Conservation (phyloP, 1,140 invertebrate genomes). For the Hycleus cichorii region DNA sequence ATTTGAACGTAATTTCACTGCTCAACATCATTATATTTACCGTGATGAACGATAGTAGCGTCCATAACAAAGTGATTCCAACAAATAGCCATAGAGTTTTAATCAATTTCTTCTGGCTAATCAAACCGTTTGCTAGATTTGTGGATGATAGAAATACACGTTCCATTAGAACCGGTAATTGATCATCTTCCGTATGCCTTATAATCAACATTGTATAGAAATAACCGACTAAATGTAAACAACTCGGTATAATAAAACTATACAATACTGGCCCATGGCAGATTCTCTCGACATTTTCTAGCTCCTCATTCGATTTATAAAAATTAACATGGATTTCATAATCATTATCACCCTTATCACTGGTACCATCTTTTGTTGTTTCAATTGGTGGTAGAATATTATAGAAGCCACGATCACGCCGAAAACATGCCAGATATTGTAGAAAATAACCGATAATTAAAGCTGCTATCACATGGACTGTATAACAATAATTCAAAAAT, state of each 20-base stretch:
- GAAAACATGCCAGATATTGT: constrained; percentile 69
- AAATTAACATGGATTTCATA: not conserved
- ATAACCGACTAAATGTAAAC: constrained; percentile 69
- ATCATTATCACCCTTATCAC: not conserved
- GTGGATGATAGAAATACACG: constrained; percentile 66
- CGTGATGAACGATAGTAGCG: constrained; percentile 55
- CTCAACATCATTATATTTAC: constrained; percentile 59
- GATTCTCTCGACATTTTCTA: constrained; percentile 45
- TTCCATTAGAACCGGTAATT: constrained; percentile 84
- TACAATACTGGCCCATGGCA: constrained; percentile 64
- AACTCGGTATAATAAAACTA: constrained; percentile 70
- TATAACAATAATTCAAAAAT: constrained; percentile 59
- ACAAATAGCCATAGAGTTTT: constrained; percentile 65
- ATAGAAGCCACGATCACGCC: constrained; percentile 66
- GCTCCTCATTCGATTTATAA: not conserved
- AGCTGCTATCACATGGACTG: constrained; percentile 54
- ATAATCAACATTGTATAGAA: constrained; percentile 71
- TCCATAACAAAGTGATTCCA: constrained; percentile 56
- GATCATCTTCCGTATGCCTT: constrained; percentile 76
- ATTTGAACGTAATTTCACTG: constrained; percentile 56
- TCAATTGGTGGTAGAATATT: constrained; percentile 41
- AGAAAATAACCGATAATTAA: constrained; percentile 64
- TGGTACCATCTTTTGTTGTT: not conserved
- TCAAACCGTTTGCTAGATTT: constrained; percentile 52
- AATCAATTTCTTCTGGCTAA: constrained; percentile 58